phyloP scores from a whole-genome alignment of 1,140 invertebrate genomes.

The Zaprionus africanus region DNA sequence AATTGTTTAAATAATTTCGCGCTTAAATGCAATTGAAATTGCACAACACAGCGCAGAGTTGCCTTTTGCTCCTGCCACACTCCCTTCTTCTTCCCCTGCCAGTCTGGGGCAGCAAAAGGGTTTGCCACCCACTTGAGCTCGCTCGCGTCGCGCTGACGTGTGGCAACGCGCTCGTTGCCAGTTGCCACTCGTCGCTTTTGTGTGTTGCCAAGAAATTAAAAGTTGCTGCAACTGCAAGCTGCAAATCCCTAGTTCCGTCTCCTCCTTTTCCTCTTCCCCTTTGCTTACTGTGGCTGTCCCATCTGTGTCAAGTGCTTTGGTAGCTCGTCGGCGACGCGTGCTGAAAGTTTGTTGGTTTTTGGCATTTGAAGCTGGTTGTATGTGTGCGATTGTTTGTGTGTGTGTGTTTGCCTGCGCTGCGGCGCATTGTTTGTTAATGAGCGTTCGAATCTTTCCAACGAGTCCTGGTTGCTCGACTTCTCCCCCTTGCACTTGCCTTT shows the following conservation, averaged over 20 bases:
- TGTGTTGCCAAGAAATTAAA: conserved; percentile 78
- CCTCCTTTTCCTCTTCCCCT: background rate
- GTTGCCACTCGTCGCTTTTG: conserved; percentile 67
- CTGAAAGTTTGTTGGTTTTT: conserved; percentile 77
- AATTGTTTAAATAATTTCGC: conserved; percentile 83
- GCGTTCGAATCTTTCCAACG: conserved; percentile 43
- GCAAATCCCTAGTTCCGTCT: conserved; percentile 49
- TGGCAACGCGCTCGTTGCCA: conserved; percentile 32
- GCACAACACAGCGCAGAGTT: conserved; percentile 12
- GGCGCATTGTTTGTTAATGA: conserved; percentile 55
- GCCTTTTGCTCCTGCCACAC: background rate
- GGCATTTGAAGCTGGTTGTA: conserved; percentile 56
- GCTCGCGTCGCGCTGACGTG: conserved; percentile 33
- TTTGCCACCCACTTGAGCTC: conserved; percentile 54
- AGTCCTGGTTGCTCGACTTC: background rate
- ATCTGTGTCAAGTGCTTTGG: conserved; percentile 76
- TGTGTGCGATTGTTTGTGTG: conserved; percentile 12
- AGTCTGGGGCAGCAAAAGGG: conserved; percentile 42
- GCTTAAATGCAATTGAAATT: conserved; percentile 81
- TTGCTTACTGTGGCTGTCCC: conserved; percentile 31
- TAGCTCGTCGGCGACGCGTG: conserved; percentile 51
- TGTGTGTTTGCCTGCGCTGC: conserved; percentile 43
- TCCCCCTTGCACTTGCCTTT: too few relatives aligned
- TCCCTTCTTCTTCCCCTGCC: background rate
- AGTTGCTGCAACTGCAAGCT: conserved; percentile 72